Percentiles rank a stretch among this genome's conserved stretches.
phyloP scores from a whole-genome alignment of 2,797 vertebrate genomes.

The Gymnothorax reevesii region DNA sequence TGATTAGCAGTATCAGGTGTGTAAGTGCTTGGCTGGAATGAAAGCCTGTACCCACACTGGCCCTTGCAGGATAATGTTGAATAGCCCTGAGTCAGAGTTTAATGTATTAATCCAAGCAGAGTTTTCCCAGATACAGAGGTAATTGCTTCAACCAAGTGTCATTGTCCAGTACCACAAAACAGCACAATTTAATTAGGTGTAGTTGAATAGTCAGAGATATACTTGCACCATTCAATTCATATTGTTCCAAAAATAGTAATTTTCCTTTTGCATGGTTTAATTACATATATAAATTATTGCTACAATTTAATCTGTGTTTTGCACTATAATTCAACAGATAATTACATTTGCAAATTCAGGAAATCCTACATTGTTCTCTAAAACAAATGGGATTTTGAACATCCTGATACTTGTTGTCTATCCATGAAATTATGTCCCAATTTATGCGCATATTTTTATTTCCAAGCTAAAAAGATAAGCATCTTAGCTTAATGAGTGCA shows the following conservation, averaged over 20 bases:
- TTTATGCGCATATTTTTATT: background rate
- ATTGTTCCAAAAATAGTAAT: background rate
- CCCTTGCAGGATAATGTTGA: no score
- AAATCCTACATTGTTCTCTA: background rate
- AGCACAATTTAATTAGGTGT: background rate
- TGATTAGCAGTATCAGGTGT: no score
- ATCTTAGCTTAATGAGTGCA: background rate
- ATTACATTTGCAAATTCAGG: conserved; percentile 2
- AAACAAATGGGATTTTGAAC: background rate
- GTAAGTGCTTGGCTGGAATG: no score
- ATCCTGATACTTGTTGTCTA: background rate
- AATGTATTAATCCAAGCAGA: no score
- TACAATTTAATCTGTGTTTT: background rate
- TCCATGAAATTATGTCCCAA: background rate
- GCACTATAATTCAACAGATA: background rate
- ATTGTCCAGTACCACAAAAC: background rate
- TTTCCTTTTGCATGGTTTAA: background rate
- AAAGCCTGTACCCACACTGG: no score
- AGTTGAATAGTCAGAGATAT: background rate
- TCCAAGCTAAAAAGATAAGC: background rate
- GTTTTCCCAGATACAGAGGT: no score
- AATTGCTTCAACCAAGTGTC: background rate
- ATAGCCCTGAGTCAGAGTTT: no score
- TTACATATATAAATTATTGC: background rate
- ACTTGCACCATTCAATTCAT: background rate